Base-by-base conservation (phyloP, 1,140 invertebrate genomes). In the Zaprionus ornatus region DNA sequence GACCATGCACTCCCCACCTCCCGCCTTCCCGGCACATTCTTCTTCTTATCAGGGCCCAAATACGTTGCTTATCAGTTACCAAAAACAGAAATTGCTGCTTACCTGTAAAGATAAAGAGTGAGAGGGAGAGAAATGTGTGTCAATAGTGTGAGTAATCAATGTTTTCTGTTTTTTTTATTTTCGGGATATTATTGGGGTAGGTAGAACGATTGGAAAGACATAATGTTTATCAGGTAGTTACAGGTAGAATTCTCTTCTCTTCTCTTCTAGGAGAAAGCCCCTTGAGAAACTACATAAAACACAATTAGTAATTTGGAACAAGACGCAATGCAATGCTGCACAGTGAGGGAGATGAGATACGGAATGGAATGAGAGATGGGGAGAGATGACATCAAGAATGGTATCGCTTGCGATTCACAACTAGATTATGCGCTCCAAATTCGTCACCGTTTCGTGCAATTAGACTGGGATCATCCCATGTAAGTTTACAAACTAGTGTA, bases 91-190 rank as follows among this genome's bases (percentile, higher is more conserved):
- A 57, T 56, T 12, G 10, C 37, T 57, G 61, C 74, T 76, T 76
- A 76, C 74, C 74, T 76, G 68, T 1, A 71, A 71, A 25, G 54
- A 75, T 42, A 25, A 2, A 61, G 13, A 69, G n/a, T 42, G 35
- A 56, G 45, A 63, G 10, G 55, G 32, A 27, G 27, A 32, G 52
- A 55, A 60, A 76, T 62, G 37, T n/a, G 40, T 74, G 66, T 68
- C 59, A 69, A 61, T 17, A 48, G 52, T 59, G 19, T 42, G 59
- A 42, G n/a, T 70, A 70, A 62, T 56, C 54, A 66, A 10, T 45
- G 40, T 45, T 45, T 45, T 10, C 0, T 45, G 7, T 17, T 17
- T 19, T 9, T 12, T 13, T 10, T 32, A 55, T 52, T 29, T 50
- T 54, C 29, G 4, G 10, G 13, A 10, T 50, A 10, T n/a, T 60